phyloP scores from a whole-genome alignment of 1,140 invertebrate genomes.

The Platorchestia sp. region DNA sequence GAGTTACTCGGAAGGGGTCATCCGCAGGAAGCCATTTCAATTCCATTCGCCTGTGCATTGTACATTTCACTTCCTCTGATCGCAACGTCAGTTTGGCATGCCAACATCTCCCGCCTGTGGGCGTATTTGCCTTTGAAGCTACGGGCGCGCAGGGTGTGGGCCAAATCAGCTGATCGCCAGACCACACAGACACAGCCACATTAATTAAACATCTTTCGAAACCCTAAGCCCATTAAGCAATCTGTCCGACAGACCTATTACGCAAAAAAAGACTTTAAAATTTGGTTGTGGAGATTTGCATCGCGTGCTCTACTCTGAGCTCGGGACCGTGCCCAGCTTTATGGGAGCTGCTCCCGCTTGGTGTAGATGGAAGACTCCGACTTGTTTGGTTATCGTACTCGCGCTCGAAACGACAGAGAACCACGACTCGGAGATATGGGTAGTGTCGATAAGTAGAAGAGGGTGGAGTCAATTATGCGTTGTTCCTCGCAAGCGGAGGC shows the following conservation, averaged over 20 bases:
- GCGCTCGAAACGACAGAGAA: background rate
- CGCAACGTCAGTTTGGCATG: background rate
- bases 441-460: constrained; percentile 37
- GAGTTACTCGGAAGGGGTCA: background rate
- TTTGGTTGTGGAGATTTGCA: constrained; percentile 15
- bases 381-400: background rate
- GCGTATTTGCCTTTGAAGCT: background rate
- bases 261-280: background rate
- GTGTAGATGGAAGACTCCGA: no score
- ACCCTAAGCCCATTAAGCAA: constrained; percentile 40
- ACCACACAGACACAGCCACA: constrained; percentile 23
- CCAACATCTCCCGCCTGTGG: background rate
- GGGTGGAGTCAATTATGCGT: constrained; percentile 2
- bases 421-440: background rate
- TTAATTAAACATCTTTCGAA: constrained; percentile 42
- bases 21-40: background rate
- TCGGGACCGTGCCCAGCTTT: no score
- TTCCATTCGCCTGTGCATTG: background rate
- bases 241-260: background rate
- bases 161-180: constrained; percentile 24
- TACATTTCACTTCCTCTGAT: background rate
- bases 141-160: background rate
- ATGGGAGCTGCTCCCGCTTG: no score
- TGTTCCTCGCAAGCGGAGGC: background rate
- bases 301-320: background rate